A percentile compares a stretch with the other conserved stretches of the same genome.
Conservation (phyloP, 2,113 vertebrate species). For the Dendropsophus ebraccatus region DNA sequence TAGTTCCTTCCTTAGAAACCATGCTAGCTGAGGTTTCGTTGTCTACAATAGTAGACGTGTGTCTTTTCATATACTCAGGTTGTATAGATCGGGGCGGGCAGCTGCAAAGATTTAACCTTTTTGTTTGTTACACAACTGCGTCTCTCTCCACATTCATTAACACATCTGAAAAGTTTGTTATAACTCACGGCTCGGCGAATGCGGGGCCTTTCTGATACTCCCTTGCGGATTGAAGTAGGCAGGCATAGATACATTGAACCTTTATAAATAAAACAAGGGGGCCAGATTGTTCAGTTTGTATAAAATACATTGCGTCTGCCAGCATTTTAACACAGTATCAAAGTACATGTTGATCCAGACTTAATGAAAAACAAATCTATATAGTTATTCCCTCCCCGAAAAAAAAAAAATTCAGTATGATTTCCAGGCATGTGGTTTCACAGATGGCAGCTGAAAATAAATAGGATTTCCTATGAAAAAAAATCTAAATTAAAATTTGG, state of each 20-base stretch:
- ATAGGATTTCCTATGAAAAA: background rate
- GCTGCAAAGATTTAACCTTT: conserved; percentile 65
- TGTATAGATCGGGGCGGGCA: conserved; percentile 70
- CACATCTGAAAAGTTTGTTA: conserved; percentile 86
- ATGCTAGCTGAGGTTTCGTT: background rate
- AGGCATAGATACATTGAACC: conserved; percentile 90
- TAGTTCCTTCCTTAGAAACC: background rate
- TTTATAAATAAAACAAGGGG: conserved; percentile 90
- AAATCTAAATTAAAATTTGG: background rate
- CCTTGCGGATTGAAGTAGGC: conserved; percentile 87
- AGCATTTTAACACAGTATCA: conserved; percentile 84
- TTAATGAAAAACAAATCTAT: background rate
- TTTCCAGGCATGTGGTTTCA: conserved; percentile 29
- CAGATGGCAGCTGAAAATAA: background rate
- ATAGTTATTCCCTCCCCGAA: conserved; percentile 19
- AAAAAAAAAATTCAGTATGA: background rate
- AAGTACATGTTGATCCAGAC: conserved; percentile 76
- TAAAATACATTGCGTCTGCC: conserved; percentile 80
- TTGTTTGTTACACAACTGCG: conserved; percentile 76
- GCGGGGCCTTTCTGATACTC: conserved; percentile 87
- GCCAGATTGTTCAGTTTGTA: conserved; percentile 89
- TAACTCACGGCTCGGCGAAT: conserved; percentile 89
- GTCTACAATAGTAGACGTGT: background rate
- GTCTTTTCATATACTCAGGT: background rate
- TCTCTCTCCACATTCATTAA: conserved; percentile 83